Percentiles rank a stretch among this genome's conserved stretches.
phyloP scores from a whole-genome alignment of 2,113 vertebrate species.

The Heliornis fulica region DNA sequence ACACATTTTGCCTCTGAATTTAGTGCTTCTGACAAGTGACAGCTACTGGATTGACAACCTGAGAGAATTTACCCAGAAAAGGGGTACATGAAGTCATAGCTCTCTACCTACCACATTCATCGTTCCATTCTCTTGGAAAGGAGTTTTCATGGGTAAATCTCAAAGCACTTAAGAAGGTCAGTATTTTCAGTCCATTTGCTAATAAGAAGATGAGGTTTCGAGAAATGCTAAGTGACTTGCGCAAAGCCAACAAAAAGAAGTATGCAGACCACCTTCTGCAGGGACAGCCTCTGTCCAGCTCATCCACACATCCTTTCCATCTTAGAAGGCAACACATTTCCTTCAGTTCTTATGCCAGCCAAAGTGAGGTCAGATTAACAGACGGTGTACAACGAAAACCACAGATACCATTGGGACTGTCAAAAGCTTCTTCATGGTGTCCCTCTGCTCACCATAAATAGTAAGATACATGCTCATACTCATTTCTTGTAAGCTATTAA shows the following conservation, averaged over 20 bases:
- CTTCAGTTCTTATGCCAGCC: not conserved
- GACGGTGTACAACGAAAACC: not conserved
- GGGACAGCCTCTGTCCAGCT: not conserved
- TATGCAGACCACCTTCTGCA: not conserved
- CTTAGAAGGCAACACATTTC: not conserved
- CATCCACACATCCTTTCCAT: accelerated
- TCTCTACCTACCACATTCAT: not conserved
- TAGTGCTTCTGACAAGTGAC: constrained; percentile 45
- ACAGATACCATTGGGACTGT: not conserved
- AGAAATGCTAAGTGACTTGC: not conserved
- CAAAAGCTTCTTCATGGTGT: not conserved
- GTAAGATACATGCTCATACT: not conserved
- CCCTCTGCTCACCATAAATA: not conserved
- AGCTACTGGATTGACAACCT: constrained; percentile 43
- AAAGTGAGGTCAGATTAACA: not conserved
- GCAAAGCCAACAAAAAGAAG: not conserved
- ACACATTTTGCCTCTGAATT: constrained; percentile 29
- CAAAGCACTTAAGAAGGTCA: not conserved
- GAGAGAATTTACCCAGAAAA: constrained; percentile 45
- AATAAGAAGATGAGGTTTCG: not conserved
- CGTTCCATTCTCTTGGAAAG: not conserved
- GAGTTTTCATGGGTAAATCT: not conserved
- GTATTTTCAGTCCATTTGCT: not conserved
- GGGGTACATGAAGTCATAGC: not conserved
- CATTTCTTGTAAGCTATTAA: not conserved